These are phyloP conservation scores for Mus minutoides DNA, from an alignment of 2,797 vertebrate species.

Conservation along the genomic window DNA sequence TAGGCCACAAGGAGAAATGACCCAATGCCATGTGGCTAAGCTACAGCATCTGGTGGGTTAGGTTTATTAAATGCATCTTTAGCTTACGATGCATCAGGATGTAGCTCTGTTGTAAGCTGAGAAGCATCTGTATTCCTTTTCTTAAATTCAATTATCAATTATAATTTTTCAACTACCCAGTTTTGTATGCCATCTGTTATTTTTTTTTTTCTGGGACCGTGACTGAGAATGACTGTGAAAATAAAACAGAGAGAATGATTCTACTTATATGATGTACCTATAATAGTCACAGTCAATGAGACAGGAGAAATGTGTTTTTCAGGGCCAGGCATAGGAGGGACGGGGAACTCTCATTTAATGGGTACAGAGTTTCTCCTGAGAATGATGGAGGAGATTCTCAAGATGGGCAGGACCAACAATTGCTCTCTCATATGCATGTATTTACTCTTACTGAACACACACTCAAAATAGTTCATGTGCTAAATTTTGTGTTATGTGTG, in stretches of 20 bases:
- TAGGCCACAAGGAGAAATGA: not conserved
- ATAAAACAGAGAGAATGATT: not conserved
- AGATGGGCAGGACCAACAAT: not conserved
- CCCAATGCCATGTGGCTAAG: not conserved
- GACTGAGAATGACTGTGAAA: not conserved
- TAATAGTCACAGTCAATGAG: not conserved
- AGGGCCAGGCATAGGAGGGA: too few species aligned
- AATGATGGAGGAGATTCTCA: not conserved
- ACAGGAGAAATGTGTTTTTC: not conserved
- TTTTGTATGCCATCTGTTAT: not conserved
- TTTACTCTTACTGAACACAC: not conserved
- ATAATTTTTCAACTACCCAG: slow-evolving; percentile 4
- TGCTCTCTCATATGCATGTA: not conserved
- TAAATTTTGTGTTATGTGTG: not conserved
- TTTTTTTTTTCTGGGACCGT: not conserved
- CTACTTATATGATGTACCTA: not conserved
- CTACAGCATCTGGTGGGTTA: not conserved
- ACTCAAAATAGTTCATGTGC: not conserved
- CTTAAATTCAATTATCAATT: slow-evolving; percentile 34
- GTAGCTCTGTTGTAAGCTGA: not conserved
- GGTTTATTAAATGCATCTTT: not conserved
- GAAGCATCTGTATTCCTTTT: not conserved
- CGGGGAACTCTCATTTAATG: not conserved
- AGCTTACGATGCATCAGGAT: not conserved
- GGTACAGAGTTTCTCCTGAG: not conserved